Conservation (phyloP, 2,113 vertebrate genomes). For the Nerophis lumbriciformis region DNA sequence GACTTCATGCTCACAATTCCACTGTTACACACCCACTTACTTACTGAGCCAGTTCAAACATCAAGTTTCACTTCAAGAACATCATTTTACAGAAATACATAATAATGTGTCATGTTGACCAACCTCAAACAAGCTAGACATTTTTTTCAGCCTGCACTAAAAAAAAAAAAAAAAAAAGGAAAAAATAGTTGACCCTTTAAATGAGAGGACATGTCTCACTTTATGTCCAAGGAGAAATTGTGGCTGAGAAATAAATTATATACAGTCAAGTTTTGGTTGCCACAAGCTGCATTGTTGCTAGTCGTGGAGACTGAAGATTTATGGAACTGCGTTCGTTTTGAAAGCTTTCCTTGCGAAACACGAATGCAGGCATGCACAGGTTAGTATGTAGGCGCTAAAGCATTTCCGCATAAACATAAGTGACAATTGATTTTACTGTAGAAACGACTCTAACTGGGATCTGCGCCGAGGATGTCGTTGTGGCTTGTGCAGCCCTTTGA, state of each 20-base stretch:
- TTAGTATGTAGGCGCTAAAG: background rate
- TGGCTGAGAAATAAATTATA: background rate
- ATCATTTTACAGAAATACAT: background rate
- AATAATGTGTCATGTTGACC: background rate
- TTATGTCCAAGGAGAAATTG: background rate
- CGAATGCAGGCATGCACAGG: no score
- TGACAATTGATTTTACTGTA: background rate
- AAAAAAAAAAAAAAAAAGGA: background rate
- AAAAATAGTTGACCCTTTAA: background rate
- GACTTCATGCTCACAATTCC: conserved; percentile 7
- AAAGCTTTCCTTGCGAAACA: no score
- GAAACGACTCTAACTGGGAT: no score
- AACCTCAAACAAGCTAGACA: background rate
- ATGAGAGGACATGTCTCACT: background rate
- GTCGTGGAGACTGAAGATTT: background rate
- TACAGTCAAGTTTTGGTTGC: background rate
- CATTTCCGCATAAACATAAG: no score
- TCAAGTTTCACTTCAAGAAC: conserved; percentile 18
- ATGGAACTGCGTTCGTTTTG: background rate
- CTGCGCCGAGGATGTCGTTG: no score
- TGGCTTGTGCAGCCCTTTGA: no score
- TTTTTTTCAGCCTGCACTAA: background rate
- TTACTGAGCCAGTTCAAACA: conserved; percentile 21
- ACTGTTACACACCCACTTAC: conserved; percentile 17
- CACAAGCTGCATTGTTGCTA: background rate